Evolutionary conservation across 2,113 vertebrate species (phyloP).

Genomic region (Melanerpes aurifrons): DNA sequence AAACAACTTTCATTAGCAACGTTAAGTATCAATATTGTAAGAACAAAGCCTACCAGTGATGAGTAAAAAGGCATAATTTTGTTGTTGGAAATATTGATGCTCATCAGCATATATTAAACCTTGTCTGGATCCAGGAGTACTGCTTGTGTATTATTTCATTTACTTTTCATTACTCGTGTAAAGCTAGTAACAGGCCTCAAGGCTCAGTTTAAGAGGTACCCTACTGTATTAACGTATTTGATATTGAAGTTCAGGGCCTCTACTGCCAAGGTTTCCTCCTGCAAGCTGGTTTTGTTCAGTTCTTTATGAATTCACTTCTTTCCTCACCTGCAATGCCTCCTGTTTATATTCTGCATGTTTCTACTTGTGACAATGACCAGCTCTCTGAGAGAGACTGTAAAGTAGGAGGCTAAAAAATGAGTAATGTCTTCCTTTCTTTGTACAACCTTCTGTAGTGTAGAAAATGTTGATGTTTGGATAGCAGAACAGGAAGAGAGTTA

Average conservation of each 20-base stretch:
- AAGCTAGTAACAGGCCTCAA: background rate
- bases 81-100: slow-evolving; percentile 54
- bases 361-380: background rate
- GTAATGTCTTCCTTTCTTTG: background rate
- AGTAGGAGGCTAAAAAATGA: background rate
- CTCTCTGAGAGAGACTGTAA: background rate
- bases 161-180: background rate
- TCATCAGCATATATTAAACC: slow-evolving; percentile 14
- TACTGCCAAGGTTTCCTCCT: background rate
- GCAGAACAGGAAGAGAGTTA: background rate
- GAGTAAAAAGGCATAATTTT: slow-evolving; percentile 43
- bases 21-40: slow-evolving; percentile 42
- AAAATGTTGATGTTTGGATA: background rate
- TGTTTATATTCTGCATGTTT: background rate
- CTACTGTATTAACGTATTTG: background rate
- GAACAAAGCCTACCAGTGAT: slow-evolving; percentile 49
- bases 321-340: background rate
- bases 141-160: slow-evolving; percentile 24
- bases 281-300: background rate
- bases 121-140: background rate
- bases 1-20: slow-evolving; percentile 29
- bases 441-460: background rate
- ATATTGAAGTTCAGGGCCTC: background rate
- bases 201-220: background rate
- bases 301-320: background rate